A percentile compares a stretch with the other conserved stretches of the same genome.
phyloP scores from a whole-genome alignment of 2,888 invertebrate genomes.

The Lordiphosa fenestrarum region DNA sequence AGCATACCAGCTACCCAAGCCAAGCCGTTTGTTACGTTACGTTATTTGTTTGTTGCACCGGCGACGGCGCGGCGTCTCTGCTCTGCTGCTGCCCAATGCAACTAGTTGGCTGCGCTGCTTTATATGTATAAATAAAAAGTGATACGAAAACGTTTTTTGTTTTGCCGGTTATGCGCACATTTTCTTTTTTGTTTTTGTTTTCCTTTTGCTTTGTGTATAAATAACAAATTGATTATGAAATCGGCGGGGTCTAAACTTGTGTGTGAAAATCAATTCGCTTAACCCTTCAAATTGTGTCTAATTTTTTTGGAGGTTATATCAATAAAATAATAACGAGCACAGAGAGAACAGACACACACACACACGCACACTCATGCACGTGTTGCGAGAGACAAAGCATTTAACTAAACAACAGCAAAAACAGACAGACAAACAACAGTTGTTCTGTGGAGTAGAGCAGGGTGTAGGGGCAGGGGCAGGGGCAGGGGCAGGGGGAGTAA shows the following conservation, averaged over 20 bases:
- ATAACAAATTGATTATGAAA: slow-evolving; percentile 39
- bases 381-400: background rate
- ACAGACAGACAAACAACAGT: slow-evolving; percentile 1
- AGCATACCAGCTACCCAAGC: slow-evolving; percentile 19
- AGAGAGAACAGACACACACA: background rate
- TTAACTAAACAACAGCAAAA: slow-evolving; percentile 9
- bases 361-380: background rate
- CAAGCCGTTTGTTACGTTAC: too few species aligned
- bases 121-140: background rate
- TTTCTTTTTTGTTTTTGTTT: slow-evolving; percentile 16
- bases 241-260: background rate
- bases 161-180: slow-evolving; percentile 32
- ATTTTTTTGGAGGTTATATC: slow-evolving; percentile 35
- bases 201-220: slow-evolving; percentile 26
- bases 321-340: slow-evolving; percentile 21
- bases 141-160: slow-evolving; percentile 2
- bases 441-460: too few species aligned
- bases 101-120: slow-evolving; percentile 23
- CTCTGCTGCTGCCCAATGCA: slow-evolving; percentile 18
- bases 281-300: slow-evolving; percentile 26
- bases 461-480: background rate
- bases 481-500: too few species aligned
- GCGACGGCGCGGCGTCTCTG: background rate
- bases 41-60: slow-evolving; percentile 1
- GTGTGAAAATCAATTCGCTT: slow-evolving; percentile 3